A percentile compares a stretch with the other conserved stretches of the same genome.
These are phyloP conservation scores for Poecilia velifera DNA, from an alignment of 2,797 vertebrate genomes.

Conservation along the genomic window DNA sequence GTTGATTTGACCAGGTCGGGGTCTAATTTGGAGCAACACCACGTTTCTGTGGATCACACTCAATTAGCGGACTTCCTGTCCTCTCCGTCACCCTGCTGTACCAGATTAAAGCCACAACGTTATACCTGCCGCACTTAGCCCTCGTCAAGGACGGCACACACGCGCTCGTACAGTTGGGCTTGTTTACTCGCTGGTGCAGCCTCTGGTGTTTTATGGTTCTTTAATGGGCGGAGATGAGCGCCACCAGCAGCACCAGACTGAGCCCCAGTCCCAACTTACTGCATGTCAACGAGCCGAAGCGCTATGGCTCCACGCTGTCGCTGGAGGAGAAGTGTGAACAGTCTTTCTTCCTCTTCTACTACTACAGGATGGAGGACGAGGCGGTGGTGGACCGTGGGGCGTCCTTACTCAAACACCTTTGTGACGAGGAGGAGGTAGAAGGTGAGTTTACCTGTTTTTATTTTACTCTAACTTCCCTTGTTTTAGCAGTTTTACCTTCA, in stretches of 20 bases:
- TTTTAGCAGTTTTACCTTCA: not conserved
- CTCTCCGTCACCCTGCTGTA: constrained; percentile 54
- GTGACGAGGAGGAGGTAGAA: constrained; percentile 96
- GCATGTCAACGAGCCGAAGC: constrained; percentile 86
- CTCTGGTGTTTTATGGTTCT: constrained; percentile 17
- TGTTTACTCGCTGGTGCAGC: constrained; percentile 1
- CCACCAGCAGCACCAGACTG: constrained; percentile 70
- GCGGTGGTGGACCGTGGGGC: constrained; percentile 97
- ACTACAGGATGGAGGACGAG: constrained; percentile 99
- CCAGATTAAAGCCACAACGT: constrained; percentile 75
- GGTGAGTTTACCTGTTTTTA: constrained; percentile 79
- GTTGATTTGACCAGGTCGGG: not conserved
- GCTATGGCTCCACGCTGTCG: constrained; percentile 85
- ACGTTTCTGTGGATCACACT: constrained; percentile 50
- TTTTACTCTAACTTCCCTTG: not conserved
- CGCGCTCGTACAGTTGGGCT: constrained; percentile 6
- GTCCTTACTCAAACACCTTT: constrained; percentile 93
- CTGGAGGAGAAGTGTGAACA: constrained; percentile 95
- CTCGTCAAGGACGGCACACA: constrained; percentile 75
- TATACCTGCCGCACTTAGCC: constrained; percentile 71
- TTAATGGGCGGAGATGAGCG: constrained; percentile 66
- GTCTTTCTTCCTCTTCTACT: constrained; percentile 99
- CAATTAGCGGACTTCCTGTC: constrained; percentile 76
- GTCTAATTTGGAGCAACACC: constrained; percentile 13
- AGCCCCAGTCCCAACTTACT: constrained; percentile 75